Evolutionary conservation across 2,113 vertebrate genomes (phyloP).

Genomic region (Bufo gargarizans): DNA sequence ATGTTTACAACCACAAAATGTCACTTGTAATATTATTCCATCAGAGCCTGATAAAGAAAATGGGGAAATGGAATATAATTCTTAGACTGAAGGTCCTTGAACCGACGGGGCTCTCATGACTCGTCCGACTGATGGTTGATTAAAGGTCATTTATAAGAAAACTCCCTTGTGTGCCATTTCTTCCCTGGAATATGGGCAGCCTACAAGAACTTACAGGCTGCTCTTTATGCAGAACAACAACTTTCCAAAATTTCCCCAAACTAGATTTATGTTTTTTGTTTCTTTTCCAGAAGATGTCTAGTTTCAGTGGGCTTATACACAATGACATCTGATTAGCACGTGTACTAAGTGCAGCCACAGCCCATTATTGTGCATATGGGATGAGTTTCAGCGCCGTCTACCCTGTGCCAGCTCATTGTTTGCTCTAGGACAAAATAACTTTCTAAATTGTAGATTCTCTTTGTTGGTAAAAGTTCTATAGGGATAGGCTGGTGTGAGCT

Average conservation of each 20-base stretch:
- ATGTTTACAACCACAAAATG: no score
- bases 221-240: neutral
- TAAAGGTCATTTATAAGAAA: neutral
- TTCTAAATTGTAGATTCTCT: neutral
- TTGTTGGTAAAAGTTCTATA: neutral
- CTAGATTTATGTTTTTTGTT: neutral
- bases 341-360: neutral
- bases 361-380: neutral
- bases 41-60: neutral
- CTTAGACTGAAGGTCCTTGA: neutral
- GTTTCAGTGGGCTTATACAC: neutral
- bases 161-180: neutral
- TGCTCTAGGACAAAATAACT: neutral
- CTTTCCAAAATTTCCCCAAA: neutral
- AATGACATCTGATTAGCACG: constrained; percentile 21
- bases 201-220: neutral
- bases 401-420: neutral
- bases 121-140: neutral
- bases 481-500: neutral
- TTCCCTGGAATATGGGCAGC: neutral
- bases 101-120: neutral
- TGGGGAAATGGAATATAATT: neutral
- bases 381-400: neutral
- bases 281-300: constrained; percentile 21
- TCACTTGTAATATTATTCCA: no score